Percentiles rank a stretch among this genome's conserved stretches.
phyloP scores from a whole-genome alignment of 2,888 invertebrate genomes.

The Acheta domesticus region DNA sequence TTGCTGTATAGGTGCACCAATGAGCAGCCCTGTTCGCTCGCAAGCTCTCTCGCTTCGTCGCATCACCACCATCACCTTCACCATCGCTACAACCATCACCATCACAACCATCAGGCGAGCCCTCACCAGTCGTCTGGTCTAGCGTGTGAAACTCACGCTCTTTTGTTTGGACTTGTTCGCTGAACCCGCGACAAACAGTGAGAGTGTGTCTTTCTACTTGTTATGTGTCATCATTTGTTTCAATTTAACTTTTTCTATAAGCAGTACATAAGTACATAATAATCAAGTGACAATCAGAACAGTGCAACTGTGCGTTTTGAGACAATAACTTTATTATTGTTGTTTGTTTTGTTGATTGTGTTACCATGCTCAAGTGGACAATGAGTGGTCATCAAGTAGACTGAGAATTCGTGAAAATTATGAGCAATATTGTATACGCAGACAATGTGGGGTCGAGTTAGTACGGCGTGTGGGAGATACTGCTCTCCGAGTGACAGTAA shows the following conservation, averaged over 20 bases:
- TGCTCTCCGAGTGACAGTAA: no score
- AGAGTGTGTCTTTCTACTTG: conserved; percentile 10
- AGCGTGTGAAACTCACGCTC: conserved; percentile 1
- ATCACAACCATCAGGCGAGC: conserved; percentile 10
- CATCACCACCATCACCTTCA: background rate
- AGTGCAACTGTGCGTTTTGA: background rate
- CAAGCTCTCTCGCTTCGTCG: background rate
- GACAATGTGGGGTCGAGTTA: no score
- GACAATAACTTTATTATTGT: no score
- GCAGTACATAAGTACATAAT: background rate
- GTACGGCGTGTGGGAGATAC: no score
- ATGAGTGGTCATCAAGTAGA: background rate
- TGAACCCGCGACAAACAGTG: background rate
- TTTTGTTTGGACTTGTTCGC: background rate
- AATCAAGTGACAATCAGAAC: background rate
- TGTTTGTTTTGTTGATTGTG: background rate
- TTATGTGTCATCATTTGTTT: background rate
- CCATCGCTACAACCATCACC: conserved; percentile 8
- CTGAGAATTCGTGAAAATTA: background rate
- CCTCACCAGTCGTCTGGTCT: background rate
- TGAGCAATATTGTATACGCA: no score
- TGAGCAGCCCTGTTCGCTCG: conserved; percentile 23
- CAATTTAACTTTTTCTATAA: background rate
- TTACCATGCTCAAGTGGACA: background rate
- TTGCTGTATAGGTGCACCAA: conserved; percentile 31